A percentile compares a stretch with the other conserved stretches of the same genome.
Conservation (phyloP, 2,888 invertebrate species). For the Drosophila suboccidentalis region DNA sequence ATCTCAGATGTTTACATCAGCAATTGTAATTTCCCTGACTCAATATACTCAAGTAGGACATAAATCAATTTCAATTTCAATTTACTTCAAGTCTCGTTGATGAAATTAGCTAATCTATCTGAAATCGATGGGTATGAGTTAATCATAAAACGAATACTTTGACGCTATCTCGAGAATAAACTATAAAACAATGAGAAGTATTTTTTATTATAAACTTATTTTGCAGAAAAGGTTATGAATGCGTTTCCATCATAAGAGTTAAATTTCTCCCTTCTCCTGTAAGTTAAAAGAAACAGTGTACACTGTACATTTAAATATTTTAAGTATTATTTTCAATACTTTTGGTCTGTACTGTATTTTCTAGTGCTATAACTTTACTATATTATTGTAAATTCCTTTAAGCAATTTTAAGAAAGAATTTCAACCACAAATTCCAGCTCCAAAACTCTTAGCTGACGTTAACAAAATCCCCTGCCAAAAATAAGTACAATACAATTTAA, state of each 20-base stretch:
- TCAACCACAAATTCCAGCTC: neutral
- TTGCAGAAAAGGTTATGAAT: neutral
- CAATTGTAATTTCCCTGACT: conserved; percentile 45
- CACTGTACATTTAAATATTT: no score
- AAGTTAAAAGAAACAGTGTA: no score
- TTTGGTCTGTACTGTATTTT: neutral
- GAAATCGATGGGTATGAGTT: no score
- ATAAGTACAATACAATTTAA: conserved; percentile 31
- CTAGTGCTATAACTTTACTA: no score
- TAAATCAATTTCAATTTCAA: conserved; percentile 65
- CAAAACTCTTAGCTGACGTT: conserved; percentile 3
- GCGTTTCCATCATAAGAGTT: no score
- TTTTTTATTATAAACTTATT: no score
- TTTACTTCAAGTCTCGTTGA: conserved; percentile 36
- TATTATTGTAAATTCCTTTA: neutral
- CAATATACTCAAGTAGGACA: conserved; percentile 27
- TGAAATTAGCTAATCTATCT: conserved; percentile 31
- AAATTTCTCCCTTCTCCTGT: no score
- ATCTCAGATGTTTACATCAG: conserved; percentile 58
- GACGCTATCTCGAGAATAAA: no score
- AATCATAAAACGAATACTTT: no score
- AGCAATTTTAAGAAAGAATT: neutral
- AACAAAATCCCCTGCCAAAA: conserved; percentile 12
- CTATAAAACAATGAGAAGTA: no score
- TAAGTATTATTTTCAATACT: neutral